Percentiles rank a stretch among this genome's conserved stretches.
Evolutionary conservation across 2,113 vertebrate genomes (phyloP).

Genomic region (Pangasianodon hypophthalmus): DNA sequence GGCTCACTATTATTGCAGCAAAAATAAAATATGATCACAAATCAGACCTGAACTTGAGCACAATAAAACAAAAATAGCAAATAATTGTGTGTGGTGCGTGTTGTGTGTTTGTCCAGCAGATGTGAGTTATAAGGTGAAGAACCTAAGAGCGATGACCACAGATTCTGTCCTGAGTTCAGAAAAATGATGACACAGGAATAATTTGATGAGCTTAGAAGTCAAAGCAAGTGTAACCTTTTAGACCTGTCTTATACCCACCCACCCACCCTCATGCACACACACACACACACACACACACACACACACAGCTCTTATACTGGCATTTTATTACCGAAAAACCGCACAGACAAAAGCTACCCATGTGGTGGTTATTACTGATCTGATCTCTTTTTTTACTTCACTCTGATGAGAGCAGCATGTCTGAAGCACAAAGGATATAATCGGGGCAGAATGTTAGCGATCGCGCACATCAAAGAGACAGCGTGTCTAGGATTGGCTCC

Average conservation of each 20-base stretch:
- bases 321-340: constrained; percentile 72
- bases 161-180: constrained; percentile 53
- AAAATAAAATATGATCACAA: not conserved
- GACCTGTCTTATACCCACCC: constrained; percentile 67
- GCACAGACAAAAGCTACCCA: constrained; percentile 76
- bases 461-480: constrained; percentile 73
- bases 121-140: constrained; percentile 63
- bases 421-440: constrained; percentile 65
- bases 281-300: constrained; percentile 45
- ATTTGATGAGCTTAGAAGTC: constrained; percentile 74
- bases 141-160: constrained; percentile 49
- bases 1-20: not conserved
- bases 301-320: constrained; percentile 70
- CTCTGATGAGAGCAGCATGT: constrained; percentile 78
- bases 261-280: constrained; percentile 9
- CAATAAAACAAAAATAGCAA: not conserved
- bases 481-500: constrained; percentile 67
- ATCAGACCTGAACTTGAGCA: not conserved
- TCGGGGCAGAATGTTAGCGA: constrained; percentile 73
- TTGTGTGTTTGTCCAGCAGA: constrained; percentile 68
- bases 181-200: constrained; percentile 68
- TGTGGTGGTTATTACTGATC: constrained; percentile 78
- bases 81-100: not conserved
- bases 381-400: constrained; percentile 65
- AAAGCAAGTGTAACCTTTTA: constrained; percentile 78